phyloP scores from a whole-genome alignment of 35 echinoderm and acorn worm species.

The Amphiura filiformis region DNA sequence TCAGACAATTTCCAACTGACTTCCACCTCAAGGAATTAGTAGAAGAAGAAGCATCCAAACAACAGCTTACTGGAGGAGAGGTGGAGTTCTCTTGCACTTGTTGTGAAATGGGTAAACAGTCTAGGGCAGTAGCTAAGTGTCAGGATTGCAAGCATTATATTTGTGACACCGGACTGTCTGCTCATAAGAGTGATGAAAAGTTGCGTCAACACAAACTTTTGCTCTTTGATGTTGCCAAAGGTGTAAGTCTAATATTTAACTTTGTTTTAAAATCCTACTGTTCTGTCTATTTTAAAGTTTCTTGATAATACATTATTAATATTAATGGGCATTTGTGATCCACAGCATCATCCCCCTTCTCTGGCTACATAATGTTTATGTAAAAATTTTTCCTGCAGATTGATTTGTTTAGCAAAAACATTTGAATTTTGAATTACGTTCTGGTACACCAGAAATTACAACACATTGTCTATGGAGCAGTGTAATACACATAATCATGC shows the following conservation, averaged over 20 bases:
- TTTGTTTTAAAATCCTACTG: not conserved
- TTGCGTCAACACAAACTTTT: not conserved
- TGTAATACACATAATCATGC: no score
- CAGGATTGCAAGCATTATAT: conserved; percentile 1
- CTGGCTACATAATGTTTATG: not conserved
- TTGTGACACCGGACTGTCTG: not conserved
- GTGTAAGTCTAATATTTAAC: not conserved
- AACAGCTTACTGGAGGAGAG: not conserved
- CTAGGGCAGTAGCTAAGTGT: not conserved
- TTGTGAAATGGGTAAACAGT: not conserved
- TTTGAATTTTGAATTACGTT: no score
- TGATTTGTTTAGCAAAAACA: no score
- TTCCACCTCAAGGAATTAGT: conserved; percentile 1
- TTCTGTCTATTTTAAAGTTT: not conserved
- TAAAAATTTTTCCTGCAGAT: no score
- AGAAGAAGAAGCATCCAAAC: not conserved
- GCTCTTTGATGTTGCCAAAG: not conserved
- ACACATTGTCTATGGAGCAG: no score
- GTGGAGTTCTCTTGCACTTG: not conserved
- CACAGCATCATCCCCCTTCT: no score
- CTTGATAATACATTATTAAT: not conserved
- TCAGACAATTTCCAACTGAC: not conserved
- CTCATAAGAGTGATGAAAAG: not conserved
- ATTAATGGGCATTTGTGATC: no score
- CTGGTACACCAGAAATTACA: no score